Percentiles rank a stretch among this genome's conserved stretches.
Evolutionary conservation across 2,113 vertebrate genomes (phyloP).

Genomic region (Copsychus sechellarum): DNA sequence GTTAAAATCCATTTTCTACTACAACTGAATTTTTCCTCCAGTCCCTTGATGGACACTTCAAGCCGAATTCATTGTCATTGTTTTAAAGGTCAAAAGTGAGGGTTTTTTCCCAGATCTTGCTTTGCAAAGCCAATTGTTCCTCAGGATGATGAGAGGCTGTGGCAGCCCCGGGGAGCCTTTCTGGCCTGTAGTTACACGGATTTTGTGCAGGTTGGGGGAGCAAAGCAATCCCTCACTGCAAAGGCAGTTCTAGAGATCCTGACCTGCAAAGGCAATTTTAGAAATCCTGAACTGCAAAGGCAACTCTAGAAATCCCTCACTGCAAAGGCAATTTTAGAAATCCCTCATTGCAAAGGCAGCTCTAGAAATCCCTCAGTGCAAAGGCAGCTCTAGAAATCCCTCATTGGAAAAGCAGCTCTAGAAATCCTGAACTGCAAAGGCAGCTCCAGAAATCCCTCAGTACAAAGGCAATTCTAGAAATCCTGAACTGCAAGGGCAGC

Average conservation of each 20-base stretch:
- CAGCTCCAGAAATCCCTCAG: too few species aligned
- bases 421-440: too few species aligned
- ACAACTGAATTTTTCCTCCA: conserved; percentile 6
- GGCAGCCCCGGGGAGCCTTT: not conserved
- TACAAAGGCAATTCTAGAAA: too few species aligned
- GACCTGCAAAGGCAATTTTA: too few species aligned
- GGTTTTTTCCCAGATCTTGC: conserved; percentile 15
- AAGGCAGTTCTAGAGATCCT: too few species aligned
- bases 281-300: too few species aligned
- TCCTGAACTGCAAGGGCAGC: too few species aligned
- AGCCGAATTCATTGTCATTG: conserved; percentile 49
- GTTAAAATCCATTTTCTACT: conserved; percentile 65
- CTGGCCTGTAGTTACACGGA: not conserved
- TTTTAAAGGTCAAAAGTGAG: conserved; percentile 58
- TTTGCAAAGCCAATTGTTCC: conserved; percentile 51
- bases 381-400: not conserved
- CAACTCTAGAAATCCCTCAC: too few species aligned
- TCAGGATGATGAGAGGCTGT: not conserved
- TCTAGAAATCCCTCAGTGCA: too few species aligned
- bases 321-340: too few species aligned
- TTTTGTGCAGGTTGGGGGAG: not conserved
- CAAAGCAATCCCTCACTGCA: not conserved
- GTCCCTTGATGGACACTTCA: conserved; percentile 43
- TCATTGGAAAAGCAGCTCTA: too few species aligned
- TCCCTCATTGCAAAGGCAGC: too few species aligned